Base-by-base conservation (phyloP, 2,888 invertebrate genomes). In the Agriopis leucophaearia region DNA sequence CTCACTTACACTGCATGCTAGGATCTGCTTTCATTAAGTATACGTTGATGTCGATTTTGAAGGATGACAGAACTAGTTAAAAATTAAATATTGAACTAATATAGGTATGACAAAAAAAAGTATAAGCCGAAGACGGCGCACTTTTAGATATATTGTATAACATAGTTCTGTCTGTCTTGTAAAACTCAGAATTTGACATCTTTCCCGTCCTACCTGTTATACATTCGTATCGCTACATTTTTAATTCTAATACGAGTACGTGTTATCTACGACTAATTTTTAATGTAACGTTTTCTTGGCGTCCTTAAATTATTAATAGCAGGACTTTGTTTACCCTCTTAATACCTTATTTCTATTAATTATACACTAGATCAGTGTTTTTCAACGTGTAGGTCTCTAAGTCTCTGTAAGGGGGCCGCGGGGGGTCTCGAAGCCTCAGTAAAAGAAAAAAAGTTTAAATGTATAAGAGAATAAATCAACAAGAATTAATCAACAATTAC, bases 131-230 rank as follows among this genome's bases (percentile, higher is more conserved):
- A 5, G 13, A 18, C 12, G 6, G 27, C 7, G 35, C 18, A 48
- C 4, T 16, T 27, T 27, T 2, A 27, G 5, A 15, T 18, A 7
- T 18, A 38, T 38, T 8, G 38, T 27, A 38, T 38, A 38, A 1
- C 8, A 8, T 8, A n/a, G 35, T 51, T 51, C 12, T 36, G 36
- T 13, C 15, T 52, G 6, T 2, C 35, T 51, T 13, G 15, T 38
- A 54, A 40, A 40, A 15, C 15, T 16, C 12, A 12, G 40, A 54
- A 54, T 16, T 40, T 52, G 52, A 54, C 16, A 16, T 54, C 38
- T 38, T 40, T 57, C 58, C 58, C 60, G 51, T 50, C 51, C 42
- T 51, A 27, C 27, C 27, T 27, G 27, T 27, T 36, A 35, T 36
- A 13, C 35, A 45, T 45, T 15, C 15, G n/a, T 52, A 15, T n/a